phyloP scores from a whole-genome alignment of 2,797 vertebrate species.

The Pachyuromys duprasi region DNA sequence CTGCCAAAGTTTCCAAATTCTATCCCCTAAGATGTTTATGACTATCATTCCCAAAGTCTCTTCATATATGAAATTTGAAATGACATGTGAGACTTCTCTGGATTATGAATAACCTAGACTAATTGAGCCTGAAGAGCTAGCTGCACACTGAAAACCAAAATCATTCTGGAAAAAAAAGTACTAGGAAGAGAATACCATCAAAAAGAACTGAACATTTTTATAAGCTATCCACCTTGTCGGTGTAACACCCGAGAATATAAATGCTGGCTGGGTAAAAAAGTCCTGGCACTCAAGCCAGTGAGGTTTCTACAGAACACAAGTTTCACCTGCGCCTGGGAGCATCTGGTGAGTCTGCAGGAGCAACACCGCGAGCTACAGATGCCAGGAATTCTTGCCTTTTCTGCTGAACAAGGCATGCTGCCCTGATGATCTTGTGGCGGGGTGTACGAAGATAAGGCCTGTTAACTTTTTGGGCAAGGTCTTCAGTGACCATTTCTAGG shows the following conservation, averaged over 20 bases:
- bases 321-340: constrained; percentile 95
- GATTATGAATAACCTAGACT: constrained; percentile 45
- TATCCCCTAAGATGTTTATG: neutral
- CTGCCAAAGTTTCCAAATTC: constrained; percentile 47
- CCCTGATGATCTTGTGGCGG: constrained; percentile 98
- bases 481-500: constrained; percentile 99
- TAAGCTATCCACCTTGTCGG: neutral
- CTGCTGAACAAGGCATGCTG: constrained; percentile 97
- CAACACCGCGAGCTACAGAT: constrained; percentile 97
- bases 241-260: constrained; percentile 2
- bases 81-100: neutral
- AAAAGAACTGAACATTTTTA: constrained; percentile 50
- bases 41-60: neutral
- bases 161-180: neutral
- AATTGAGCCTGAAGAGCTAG: constrained; percentile 41
- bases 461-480: constrained; percentile 99
- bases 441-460: constrained; percentile 98
- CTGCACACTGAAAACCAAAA: constrained; percentile 18
- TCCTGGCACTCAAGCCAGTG: neutral
- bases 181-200: neutral
- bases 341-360: constrained; percentile 98
- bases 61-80: constrained; percentile 37
- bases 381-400: constrained; percentile 98
- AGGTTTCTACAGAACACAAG: neutral
- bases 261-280: neutral